Base-by-base conservation (phyloP, 1,140 invertebrate genomes). In the Acromyrmex echinatior region DNA sequence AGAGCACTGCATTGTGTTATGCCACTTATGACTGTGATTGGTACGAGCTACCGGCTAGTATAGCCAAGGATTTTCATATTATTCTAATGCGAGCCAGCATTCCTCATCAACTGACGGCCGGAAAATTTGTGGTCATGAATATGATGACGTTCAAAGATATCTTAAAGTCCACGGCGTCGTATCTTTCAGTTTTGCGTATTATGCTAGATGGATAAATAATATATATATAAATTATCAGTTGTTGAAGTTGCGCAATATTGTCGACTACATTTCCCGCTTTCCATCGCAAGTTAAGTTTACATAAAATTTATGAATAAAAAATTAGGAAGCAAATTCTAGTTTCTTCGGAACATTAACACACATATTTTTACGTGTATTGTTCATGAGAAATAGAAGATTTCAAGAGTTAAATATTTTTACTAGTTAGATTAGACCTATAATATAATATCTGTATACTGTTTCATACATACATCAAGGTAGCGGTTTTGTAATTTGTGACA, bases 141-240 rank as follows among this genome's bases (percentile, higher is more conserved):
- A 73, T 87, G 84, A 14, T 77, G 0, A 87, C 51, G 9, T 86
- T 86, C 25, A 87, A 77, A 53, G 73, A 78, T 31, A 87, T 87
- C 7, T 35, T 87, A 16, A 87, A 78, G 21, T 73, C 86, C 58
- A 85, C 86, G 2, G 73, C 45, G 0, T 78, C 86, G n/a, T 87
- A 86, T 78, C 68, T 87, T 21, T 87, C 86, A 16, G 86, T 87
- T 5, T 1, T 87, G 18, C 84, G 82, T 65, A 31, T 86, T 3
- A 76, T 86, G 62, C 5, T 87, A n/a, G n/a, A 70, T n/a, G 82
- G 68, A 18, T 87, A 53, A 45, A 45, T 45, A 87, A 16, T 25
- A 12, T 10, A 39, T 70, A 21, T 28, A 28, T 21, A 51, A 51
- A 16, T 35, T 25, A 21, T 60, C 3, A 45, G 14, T 60, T 60